phyloP scores from a whole-genome alignment of 2,888 invertebrate genomes.

The Torymus texanus region DNA sequence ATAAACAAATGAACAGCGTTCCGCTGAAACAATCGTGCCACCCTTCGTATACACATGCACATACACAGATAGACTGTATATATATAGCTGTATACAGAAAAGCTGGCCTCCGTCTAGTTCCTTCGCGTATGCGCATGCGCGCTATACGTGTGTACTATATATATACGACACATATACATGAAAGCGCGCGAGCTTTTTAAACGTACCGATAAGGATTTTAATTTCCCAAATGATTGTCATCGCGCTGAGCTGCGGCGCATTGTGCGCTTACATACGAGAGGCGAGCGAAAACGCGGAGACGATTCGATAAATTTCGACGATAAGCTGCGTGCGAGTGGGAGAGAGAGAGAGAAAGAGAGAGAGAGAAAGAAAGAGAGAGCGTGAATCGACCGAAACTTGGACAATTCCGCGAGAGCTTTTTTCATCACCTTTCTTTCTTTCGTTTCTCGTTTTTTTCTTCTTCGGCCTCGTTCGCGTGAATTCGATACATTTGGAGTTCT shows the following conservation, averaged over 20 bases:
- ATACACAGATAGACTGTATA: no score
- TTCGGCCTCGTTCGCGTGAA: not conserved
- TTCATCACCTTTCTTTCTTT: slow-evolving; percentile 16
- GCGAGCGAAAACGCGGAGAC: slow-evolving; percentile 28
- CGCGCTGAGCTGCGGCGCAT: slow-evolving; percentile 21
- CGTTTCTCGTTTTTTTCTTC: no score
- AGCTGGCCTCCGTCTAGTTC: no score
- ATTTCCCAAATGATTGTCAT: slow-evolving; percentile 60
- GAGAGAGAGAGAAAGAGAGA: no score
- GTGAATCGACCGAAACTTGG: slow-evolving; percentile 55
- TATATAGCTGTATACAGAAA: no score
- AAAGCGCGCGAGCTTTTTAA: slow-evolving; percentile 59
- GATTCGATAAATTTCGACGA: slow-evolving; percentile 54
- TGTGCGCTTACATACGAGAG: no score
- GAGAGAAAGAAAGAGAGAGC: no score
- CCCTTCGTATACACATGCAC: no score
- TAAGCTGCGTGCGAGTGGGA: slow-evolving; percentile 29
- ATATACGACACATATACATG: slow-evolving; percentile 44
- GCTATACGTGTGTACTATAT: no score
- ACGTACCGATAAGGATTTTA: slow-evolving; percentile 64
- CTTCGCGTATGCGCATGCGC: no score
- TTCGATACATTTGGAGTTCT: slow-evolving; percentile 53
- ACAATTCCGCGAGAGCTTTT: slow-evolving; percentile 42
- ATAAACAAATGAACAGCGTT: slow-evolving; percentile 10
- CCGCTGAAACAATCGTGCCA: slow-evolving; percentile 6